Base-by-base conservation (phyloP, 2,888 invertebrate species). In the Heliconius ethilla region DNA sequence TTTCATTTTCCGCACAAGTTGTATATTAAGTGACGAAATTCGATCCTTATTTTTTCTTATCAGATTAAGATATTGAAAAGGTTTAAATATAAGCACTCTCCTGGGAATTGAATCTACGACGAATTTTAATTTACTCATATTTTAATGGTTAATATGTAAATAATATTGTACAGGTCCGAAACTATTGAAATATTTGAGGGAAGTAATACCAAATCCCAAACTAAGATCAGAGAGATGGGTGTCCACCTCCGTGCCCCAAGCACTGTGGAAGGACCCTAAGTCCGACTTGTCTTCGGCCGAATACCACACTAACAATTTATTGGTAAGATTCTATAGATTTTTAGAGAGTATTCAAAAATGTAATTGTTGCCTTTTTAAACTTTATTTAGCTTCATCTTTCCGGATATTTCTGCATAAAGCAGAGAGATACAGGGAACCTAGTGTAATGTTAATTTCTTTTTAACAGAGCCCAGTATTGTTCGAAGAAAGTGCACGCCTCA, bases 301-400 rank as follows among this genome's bases (percentile, higher is more conserved):
- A 83, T 99, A 99, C 88, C 98, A 98, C 86, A 97, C 97, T 2
- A 98, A 98, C 87, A 98, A 98, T 88, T 92, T 98, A 37, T 89
- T 97, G 82, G 87, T 97, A 95, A 94, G 86, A 33, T 33, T 22
- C n/a, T 59, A n/a, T 6, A 55, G 9, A 40, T 66, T 25, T 59
- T 18, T 75, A 33, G 55, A 55, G 22, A 55, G 22, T 55, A 51
- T 51, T 18, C 22, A 7, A 22, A 55, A 55, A 22, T 15, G 22
- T 55, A 22, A 7, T 18, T 55, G 18, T 55, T 15, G 22, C 7
- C 15, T 55, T 55, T 33, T 33, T 33, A 22, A 7, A 55, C 7
- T 7, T 55, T 22, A 3, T 55, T 55, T 55, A 45, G 9, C 22
- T 55, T 22, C 55, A 55, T 2, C 1, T 22, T 55, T 0, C 7